Evolutionary conservation across 2,888 invertebrate genomes (phyloP).

Genomic region (Leucophenga montana): DNA sequence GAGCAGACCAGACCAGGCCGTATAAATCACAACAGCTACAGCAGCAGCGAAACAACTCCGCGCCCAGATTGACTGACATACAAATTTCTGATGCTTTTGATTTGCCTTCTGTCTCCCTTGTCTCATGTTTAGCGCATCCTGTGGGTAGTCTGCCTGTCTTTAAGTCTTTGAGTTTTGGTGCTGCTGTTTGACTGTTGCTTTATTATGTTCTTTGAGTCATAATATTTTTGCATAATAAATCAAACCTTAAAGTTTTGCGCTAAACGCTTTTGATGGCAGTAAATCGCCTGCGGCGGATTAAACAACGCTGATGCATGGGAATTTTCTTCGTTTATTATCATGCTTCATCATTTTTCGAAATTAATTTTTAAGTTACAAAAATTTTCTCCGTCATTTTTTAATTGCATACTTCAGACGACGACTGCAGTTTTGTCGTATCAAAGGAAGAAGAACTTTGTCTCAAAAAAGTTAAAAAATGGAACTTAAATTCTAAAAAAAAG

Average conservation of each 20-base stretch:
- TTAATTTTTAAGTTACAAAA: slow-evolving; percentile 17
- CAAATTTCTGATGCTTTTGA: slow-evolving; percentile 50
- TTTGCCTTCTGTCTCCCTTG: slow-evolving; percentile 1
- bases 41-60: no score
- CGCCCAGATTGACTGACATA: slow-evolving; percentile 55
- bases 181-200: slow-evolving; percentile 6
- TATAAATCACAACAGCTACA: slow-evolving; percentile 56
- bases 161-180: neutral
- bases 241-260: slow-evolving; percentile 52
- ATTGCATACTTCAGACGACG: neutral
- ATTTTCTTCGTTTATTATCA: slow-evolving; percentile 1
- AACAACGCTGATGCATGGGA: slow-evolving; percentile 22
- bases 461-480: neutral
- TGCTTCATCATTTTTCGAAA: neutral
- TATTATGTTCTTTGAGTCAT: slow-evolving; percentile 28
- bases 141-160: slow-evolving; percentile 23
- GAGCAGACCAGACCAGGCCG: slow-evolving; percentile 1
- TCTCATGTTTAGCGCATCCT: neutral
- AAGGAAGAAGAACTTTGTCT: no score
- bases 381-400: slow-evolving; percentile 4
- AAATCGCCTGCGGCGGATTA: slow-evolving; percentile 22
- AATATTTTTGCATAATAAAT: slow-evolving; percentile 67
- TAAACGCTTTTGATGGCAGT: slow-evolving; percentile 30
- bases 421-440: no score
- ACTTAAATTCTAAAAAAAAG: neutral